These are phyloP conservation scores for Dinomys branickii DNA, from an alignment of 2,113 vertebrate genomes.

Conservation along the genomic window DNA sequence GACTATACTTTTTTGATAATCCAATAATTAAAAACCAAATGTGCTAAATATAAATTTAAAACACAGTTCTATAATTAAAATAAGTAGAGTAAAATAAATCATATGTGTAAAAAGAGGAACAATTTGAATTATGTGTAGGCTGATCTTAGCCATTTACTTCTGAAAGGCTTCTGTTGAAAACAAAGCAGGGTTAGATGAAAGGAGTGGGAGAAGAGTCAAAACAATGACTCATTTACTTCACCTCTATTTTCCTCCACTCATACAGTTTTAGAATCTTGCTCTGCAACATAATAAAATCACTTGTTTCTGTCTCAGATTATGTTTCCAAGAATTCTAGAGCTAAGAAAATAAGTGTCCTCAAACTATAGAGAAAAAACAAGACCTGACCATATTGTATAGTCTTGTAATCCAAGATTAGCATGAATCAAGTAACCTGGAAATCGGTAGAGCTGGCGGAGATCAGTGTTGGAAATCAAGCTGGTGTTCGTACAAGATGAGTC, in stretches of 20 bases:
- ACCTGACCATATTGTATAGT: neutral
- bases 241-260: neutral
- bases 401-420: constrained; percentile 27
- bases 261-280: neutral
- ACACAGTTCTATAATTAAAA: neutral
- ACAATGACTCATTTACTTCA: neutral
- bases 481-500: neutral
- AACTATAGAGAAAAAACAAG: neutral
- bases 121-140: neutral
- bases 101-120: neutral
- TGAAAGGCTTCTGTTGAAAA: neutral
- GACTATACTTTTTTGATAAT: neutral
- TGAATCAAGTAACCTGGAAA: neutral
- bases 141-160: neutral
- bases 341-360: neutral
- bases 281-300: neutral
- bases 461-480: neutral
- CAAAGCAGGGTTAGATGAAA: neutral
- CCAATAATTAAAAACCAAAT: neutral
- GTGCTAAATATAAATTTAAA: neutral
- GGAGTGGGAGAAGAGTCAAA: neutral
- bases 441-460: neutral
- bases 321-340: neutral
- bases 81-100: neutral
- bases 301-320: neutral